Conservation (phyloP, 1,140 invertebrate species). For the Asbolus verrucosus region DNA sequence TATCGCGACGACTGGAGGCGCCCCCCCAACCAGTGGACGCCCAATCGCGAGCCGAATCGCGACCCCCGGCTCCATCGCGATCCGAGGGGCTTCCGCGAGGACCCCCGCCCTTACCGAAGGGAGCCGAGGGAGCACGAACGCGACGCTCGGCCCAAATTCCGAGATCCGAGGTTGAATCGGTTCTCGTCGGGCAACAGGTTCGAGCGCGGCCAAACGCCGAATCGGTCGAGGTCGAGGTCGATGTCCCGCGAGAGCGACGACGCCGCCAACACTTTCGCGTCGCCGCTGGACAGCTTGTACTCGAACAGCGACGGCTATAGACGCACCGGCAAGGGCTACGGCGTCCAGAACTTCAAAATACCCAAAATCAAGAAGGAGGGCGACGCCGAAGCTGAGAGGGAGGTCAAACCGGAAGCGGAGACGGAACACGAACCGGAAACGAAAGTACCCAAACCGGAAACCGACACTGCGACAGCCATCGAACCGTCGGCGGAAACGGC, state of each 20-base stretch:
- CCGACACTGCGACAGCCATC: too few relatives aligned
- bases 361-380: conserved; percentile 70
- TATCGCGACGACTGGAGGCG: conserved; percentile 4
- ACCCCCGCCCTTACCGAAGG: neutral
- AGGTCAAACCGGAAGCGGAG: neutral
- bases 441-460: too few relatives aligned
- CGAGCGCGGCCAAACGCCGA: conserved; percentile 5
- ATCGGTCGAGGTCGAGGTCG: conserved; percentile 35
- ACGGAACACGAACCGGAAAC: neutral
- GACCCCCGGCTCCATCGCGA: conserved; percentile 7
- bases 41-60: neutral
- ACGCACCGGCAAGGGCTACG: conserved; percentile 68
- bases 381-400: conserved; percentile 23
- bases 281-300: conserved; percentile 72
- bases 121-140: conserved; percentile 16
- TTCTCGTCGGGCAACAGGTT: neutral
- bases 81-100: conserved; percentile 3
- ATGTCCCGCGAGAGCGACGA: conserved; percentile 36
- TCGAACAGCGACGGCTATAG: conserved; percentile 60
- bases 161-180: conserved; percentile 42
- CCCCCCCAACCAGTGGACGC: neutral
- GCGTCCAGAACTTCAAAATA: conserved; percentile 74
- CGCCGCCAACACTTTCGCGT: conserved; percentile 53
- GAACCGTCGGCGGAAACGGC: too few relatives aligned
- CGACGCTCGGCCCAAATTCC: neutral